Percentiles rank a stretch among this genome's conserved stretches.
Evolutionary conservation across 2,113 vertebrate genomes (phyloP).

Genomic region (Gobio gobio): DNA sequence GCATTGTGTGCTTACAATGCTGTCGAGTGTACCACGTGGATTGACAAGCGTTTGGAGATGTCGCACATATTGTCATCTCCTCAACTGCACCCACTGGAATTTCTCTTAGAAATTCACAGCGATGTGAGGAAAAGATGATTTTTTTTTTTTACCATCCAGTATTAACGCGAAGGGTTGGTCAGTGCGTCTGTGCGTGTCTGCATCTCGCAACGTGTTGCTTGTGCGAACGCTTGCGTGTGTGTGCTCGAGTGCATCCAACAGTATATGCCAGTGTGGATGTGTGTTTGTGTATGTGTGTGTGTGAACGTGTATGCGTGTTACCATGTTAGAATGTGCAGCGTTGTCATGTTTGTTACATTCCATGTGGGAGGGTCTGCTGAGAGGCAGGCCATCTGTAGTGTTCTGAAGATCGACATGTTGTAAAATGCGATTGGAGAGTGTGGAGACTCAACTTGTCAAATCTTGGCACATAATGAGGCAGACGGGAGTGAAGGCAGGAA

Average conservation of each 20-base stretch:
- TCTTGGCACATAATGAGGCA: slow-evolving; percentile 85
- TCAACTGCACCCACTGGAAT: slow-evolving; percentile 39
- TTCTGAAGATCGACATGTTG: slow-evolving; percentile 80
- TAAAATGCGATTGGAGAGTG: slow-evolving; percentile 80
- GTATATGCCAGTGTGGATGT: slow-evolving; percentile 64
- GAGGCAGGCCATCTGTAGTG: slow-evolving; percentile 85
- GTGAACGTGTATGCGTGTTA: slow-evolving; percentile 73
- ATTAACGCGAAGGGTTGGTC: slow-evolving; percentile 26
- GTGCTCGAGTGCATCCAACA: slow-evolving; percentile 59
- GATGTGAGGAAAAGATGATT: slow-evolving; percentile 27
- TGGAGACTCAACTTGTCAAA: slow-evolving; percentile 84
- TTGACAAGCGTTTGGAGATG: slow-evolving; percentile 43
- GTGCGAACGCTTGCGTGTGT: slow-evolving; percentile 39
- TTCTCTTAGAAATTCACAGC: slow-evolving; percentile 25
- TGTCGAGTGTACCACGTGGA: slow-evolving; percentile 19
- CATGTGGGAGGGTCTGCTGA: slow-evolving; percentile 83
- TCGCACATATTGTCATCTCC: slow-evolving; percentile 41
- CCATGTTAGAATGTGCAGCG: slow-evolving; percentile 76
- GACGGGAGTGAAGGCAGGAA: slow-evolving; percentile 81
- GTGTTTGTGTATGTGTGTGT: slow-evolving; percentile 65
- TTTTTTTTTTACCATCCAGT: slow-evolving; percentile 13
- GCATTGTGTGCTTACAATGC: slow-evolving; percentile 39
- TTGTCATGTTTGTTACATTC: slow-evolving; percentile 80
- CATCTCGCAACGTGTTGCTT: slow-evolving; percentile 45
- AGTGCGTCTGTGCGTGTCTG: slow-evolving; percentile 32